Evolutionary conservation across 2,888 invertebrate species (phyloP).

Genomic region (Drosophila melanosoma): DNA sequence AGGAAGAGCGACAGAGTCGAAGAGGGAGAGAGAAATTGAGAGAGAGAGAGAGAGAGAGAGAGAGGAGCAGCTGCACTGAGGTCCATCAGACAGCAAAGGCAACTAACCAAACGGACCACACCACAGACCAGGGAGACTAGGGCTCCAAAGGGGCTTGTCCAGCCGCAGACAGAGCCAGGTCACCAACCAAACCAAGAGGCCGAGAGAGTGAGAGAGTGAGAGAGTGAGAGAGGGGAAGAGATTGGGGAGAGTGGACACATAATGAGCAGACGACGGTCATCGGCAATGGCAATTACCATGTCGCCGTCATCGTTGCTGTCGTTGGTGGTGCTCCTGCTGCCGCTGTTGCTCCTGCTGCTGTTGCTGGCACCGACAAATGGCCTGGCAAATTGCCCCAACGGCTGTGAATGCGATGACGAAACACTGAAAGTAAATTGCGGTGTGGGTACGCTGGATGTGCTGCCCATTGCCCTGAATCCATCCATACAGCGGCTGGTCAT

Average conservation of each 20-base stretch:
- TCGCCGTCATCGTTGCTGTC: conserved; percentile 45
- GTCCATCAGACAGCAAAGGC: conserved; percentile 29
- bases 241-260: conserved; percentile 25
- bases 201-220: not conserved
- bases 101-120: conserved; percentile 37
- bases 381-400: conserved; percentile 92
- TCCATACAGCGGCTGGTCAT: conserved; percentile 94
- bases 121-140: conserved; percentile 27
- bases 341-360: conserved; percentile 35
- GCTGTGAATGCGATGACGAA: conserved; percentile 95
- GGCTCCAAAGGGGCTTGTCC: conserved; percentile 24
- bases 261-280: conserved; percentile 68
- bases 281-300: conserved; percentile 68
- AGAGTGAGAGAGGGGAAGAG: conserved; percentile 1
- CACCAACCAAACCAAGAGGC: conserved; percentile 9
- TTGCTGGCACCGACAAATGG: conserved; percentile 67
- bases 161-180: conserved; percentile 21
- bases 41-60: conserved; percentile 6
- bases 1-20: conserved; percentile 7
- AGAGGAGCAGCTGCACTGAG: conserved; percentile 28
- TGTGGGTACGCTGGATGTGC: conserved; percentile 93
- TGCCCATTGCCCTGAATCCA: conserved; percentile 96
- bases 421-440: conserved; percentile 94
- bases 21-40: conserved; percentile 1
- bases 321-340: conserved; percentile 23